A percentile compares a stretch with the other conserved stretches of the same genome.
Evolutionary conservation across 2,113 vertebrate species (phyloP).

Genomic region (Seriola quinqueradiata): DNA sequence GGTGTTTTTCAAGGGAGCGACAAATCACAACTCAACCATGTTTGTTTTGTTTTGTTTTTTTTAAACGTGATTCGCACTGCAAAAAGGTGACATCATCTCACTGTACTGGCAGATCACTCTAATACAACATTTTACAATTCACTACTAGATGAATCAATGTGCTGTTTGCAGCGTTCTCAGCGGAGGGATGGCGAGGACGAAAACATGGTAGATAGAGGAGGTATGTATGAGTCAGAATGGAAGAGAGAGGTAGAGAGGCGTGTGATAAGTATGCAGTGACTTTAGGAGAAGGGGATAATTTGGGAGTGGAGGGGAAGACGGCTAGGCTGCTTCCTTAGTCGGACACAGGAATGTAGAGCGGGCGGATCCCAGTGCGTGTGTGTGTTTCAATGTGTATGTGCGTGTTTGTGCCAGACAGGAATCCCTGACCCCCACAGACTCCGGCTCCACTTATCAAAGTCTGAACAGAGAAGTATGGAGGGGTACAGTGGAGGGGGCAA

Average conservation of each 20-base stretch:
- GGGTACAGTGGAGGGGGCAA: constrained; percentile 6
- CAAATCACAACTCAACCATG: background rate
- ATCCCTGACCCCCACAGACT: constrained; percentile 86
- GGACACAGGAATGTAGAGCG: constrained; percentile 86
- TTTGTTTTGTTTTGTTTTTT: no score
- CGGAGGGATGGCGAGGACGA: constrained; percentile 21
- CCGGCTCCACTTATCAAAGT: constrained; percentile 85
- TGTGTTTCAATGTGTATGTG: constrained; percentile 78
- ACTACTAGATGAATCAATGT: constrained; percentile 26
- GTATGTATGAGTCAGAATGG: constrained; percentile 62
- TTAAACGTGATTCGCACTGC: constrained; percentile 6
- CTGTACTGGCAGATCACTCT: background rate
- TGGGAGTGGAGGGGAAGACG: constrained; percentile 83
- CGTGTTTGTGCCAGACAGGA: constrained; percentile 83
- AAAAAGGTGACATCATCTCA: constrained; percentile 29
- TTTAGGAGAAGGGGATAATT: constrained; percentile 82
- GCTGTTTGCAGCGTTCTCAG: constrained; percentile 21
- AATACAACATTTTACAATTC: constrained; percentile 28
- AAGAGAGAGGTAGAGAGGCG: constrained; percentile 65
- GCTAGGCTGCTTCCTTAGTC: constrained; percentile 83
- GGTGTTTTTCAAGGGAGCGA: constrained; percentile 8
- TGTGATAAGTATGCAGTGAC: constrained; percentile 76
- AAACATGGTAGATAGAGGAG: constrained; percentile 33
- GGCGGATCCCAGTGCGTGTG: constrained; percentile 83
- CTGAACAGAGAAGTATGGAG: constrained; percentile 68